phyloP scores from a whole-genome alignment of 2,113 vertebrate species.

The Megatriorchis doriae region DNA sequence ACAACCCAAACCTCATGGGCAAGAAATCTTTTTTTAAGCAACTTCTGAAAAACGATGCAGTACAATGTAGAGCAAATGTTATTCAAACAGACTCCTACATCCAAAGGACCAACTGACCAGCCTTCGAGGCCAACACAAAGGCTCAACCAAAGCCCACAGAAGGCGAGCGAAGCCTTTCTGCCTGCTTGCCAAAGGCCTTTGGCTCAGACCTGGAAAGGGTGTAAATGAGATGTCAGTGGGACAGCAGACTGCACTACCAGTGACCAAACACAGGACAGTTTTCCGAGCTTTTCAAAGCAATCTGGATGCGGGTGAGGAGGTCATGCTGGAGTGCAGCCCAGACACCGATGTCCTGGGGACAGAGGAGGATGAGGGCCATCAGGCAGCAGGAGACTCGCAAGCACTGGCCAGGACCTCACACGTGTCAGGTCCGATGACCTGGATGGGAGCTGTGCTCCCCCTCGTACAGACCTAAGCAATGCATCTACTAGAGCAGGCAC shows the following conservation, averaged over 20 bases:
- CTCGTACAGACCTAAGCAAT: background rate
- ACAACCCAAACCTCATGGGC: background rate
- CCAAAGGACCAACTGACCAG: background rate
- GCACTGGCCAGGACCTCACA: background rate
- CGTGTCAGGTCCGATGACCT: fast-evolving
- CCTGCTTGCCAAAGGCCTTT: background rate
- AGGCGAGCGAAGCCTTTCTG: background rate
- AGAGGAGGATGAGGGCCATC: background rate
- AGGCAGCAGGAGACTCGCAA: background rate
- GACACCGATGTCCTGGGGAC: background rate
- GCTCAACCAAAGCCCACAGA: background rate
- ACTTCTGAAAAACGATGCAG: background rate
- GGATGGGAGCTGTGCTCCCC: background rate
- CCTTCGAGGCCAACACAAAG: background rate
- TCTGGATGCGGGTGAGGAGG: background rate
- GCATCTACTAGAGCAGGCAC: background rate
- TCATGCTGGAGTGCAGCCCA: background rate
- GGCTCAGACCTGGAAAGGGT: background rate
- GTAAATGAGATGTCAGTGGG: background rate
- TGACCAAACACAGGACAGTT: background rate
- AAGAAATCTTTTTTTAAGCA: background rate
- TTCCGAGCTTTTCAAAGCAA: background rate
- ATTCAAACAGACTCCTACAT: background rate
- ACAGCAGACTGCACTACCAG: background rate
- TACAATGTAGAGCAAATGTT: fast-evolving